Percentiles rank a stretch among this genome's conserved stretches.
Evolutionary conservation across 2,797 vertebrate genomes (phyloP).

Genomic region (Numenius phaeopus): DNA sequence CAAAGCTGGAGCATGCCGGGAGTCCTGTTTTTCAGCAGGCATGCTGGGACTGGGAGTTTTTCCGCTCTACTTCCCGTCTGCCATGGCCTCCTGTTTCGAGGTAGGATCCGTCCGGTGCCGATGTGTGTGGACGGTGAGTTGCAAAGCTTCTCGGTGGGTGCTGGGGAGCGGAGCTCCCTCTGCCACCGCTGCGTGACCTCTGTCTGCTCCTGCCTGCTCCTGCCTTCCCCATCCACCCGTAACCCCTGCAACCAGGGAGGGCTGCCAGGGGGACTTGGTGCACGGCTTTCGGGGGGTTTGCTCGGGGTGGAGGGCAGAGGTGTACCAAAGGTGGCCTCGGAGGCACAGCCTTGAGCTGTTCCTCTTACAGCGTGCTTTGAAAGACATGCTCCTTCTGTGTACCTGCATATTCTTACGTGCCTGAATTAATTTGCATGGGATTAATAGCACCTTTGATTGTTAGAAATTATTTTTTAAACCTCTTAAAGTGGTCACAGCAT

Average conservation of each 20-base stretch:
- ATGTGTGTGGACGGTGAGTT: not conserved
- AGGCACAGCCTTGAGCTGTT: not conserved
- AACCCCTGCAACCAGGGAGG: no score
- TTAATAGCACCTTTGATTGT: not conserved
- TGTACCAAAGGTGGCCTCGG: accelerated
- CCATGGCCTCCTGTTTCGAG: accelerated
- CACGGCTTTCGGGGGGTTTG: accelerated
- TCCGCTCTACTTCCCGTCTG: not conserved
- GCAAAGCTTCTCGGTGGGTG: accelerated
- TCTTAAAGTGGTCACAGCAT: not conserved
- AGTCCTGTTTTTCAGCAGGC: not conserved
- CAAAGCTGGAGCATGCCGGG: not conserved
- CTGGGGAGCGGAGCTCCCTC: not conserved
- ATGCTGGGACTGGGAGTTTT: slow-evolving; percentile 45
- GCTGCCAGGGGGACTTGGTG: not conserved
- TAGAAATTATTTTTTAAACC: not conserved
- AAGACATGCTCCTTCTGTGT: accelerated
- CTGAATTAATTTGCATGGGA: accelerated
- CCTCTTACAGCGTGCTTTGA: accelerated
- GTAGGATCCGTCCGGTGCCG: accelerated
- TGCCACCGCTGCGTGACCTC: accelerated
- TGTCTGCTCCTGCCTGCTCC: not conserved
- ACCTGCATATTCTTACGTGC: accelerated
- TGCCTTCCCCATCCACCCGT: not conserved
- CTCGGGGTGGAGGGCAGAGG: not conserved